Evolutionary conservation across 2,888 invertebrate species (phyloP).

Genomic region (Metopia argyrocephala): DNA sequence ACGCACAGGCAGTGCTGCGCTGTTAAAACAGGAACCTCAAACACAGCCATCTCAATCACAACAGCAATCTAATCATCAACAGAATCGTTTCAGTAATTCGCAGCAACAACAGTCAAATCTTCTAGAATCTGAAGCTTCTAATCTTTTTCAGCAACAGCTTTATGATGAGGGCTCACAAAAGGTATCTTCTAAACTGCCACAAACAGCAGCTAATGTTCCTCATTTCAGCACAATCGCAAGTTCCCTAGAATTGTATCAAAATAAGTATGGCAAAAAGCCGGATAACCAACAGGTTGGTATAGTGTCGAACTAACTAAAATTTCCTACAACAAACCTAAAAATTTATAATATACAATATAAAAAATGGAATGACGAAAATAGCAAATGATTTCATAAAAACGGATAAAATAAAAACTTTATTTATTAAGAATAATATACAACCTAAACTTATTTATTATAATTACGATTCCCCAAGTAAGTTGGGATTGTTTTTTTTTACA

Average conservation of each 20-base stretch:
- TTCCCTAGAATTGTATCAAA: conserved; percentile 77
- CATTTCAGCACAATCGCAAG: conserved; percentile 75
- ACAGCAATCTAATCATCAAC: conserved; percentile 67
- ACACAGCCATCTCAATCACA: conserved; percentile 67
- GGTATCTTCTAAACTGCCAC: conserved; percentile 71
- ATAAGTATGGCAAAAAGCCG: conserved; percentile 77
- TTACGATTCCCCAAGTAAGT: conserved; percentile 18
- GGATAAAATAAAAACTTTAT: conserved; percentile 35
- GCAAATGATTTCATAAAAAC: conserved; percentile 51
- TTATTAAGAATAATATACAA: conserved; percentile 21
- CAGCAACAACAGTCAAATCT: conserved; percentile 66
- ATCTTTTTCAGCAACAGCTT: conserved; percentile 75
- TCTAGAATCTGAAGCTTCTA: conserved; percentile 72
- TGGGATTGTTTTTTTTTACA: conserved; percentile 40
- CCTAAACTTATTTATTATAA: not conserved
- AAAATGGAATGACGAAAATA: conserved; percentile 48
- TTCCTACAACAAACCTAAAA: conserved; percentile 47
- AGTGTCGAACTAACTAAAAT: conserved; percentile 60
- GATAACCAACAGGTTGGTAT: conserved; percentile 76
- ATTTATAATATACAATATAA: conserved; percentile 8
- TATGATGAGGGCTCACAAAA: conserved; percentile 71
- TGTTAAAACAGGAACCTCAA: conserved; percentile 69
- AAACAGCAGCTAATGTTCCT: conserved; percentile 71
- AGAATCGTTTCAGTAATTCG: conserved; percentile 65
- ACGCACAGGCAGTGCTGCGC: conserved; percentile 69